Evolutionary conservation across 1,140 invertebrate genomes (phyloP).

Genomic region (Drosophila rufa): DNA sequence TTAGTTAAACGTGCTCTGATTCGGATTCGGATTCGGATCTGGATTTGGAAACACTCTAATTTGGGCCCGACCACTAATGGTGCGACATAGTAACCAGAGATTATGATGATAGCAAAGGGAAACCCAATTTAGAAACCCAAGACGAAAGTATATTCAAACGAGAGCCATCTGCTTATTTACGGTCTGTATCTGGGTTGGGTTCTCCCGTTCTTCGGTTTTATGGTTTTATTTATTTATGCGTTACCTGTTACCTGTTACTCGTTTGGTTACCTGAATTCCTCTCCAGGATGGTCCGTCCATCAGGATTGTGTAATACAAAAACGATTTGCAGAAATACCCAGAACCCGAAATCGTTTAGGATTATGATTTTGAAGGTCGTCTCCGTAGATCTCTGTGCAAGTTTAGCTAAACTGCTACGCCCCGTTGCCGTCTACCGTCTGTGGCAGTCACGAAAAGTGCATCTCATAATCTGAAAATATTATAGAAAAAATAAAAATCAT

Average conservation of each 20-base stretch:
- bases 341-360: neutral
- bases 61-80: conserved; percentile 19
- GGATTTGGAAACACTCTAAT: conserved; percentile 42
- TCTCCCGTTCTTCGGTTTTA: neutral
- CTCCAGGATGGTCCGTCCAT: neutral
- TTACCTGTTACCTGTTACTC: neutral
- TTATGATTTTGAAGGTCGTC: conserved; percentile 35
- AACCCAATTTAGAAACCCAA: conserved; percentile 22
- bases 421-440: neutral
- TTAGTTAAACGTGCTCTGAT: conserved; percentile 46
- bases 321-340: neutral
- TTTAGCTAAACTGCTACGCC: neutral
- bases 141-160: neutral
- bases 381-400: conserved; percentile 2
- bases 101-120: conserved; percentile 21
- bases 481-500: conserved; percentile 50
- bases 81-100: conserved; percentile 22
- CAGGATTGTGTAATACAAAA: conserved; percentile 8
- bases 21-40: conserved; percentile 22
- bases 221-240: neutral
- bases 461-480: conserved; percentile 49
- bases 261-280: neutral
- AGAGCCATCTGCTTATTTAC: conserved; percentile 16
- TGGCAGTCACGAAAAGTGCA: conserved; percentile 35
- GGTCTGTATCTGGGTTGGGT: conserved; percentile 9